Percentiles rank a stretch among this genome's conserved stretches.
phyloP scores from a whole-genome alignment of 2,797 vertebrate species.

The Tolypeutes matacus region DNA sequence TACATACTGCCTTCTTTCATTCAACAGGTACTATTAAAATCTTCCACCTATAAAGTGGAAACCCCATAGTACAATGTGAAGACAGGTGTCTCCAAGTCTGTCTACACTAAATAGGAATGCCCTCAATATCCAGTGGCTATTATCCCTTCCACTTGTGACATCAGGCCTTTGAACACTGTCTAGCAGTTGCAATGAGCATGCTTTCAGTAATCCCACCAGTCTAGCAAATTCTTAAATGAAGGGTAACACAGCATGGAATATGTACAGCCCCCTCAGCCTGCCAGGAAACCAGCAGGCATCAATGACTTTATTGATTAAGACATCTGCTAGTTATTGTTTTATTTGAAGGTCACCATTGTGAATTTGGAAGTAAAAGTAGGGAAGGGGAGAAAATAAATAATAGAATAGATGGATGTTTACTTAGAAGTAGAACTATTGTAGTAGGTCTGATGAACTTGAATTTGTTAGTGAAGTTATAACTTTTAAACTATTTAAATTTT shows the following conservation, averaged over 20 bases:
- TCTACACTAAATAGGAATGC: background rate
- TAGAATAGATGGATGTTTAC: background rate
- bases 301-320: background rate
- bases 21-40: background rate
- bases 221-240: background rate
- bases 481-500: background rate
- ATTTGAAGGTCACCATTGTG: background rate
- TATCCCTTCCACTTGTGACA: background rate
- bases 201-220: background rate
- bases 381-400: background rate
- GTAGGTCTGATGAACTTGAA: background rate
- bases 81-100: background rate
- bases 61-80: no score
- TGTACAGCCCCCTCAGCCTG: background rate
- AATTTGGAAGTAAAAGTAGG: background rate
- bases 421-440: background rate
- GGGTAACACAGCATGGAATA: background rate
- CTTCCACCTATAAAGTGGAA: background rate
- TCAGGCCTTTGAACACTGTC: background rate
- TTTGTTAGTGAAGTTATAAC: background rate
- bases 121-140: no score
- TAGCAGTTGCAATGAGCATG: no score
- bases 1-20: background rate
- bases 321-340: background rate
- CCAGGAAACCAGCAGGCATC: background rate